Conservation (phyloP, 2,888 invertebrate genomes). For the Melanchra persicariae region DNA sequence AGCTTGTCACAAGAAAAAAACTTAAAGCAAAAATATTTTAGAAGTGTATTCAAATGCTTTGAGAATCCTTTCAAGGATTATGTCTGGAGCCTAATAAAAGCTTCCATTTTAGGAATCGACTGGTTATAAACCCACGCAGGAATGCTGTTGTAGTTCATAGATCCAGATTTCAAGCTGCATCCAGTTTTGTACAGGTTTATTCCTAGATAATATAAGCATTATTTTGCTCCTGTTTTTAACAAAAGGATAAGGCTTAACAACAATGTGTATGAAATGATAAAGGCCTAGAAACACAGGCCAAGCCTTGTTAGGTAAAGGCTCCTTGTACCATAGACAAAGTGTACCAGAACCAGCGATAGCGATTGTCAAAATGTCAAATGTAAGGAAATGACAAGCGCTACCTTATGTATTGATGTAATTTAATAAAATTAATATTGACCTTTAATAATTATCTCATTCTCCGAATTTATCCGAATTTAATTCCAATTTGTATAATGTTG, state of each 20-base stretch:
- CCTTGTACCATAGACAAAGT: neutral
- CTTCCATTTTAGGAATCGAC: constrained; percentile 9
- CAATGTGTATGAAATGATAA: neutral
- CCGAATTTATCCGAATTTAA: no score
- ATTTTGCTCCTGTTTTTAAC: constrained; percentile 12
- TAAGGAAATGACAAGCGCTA: no score
- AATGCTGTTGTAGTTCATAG: constrained; percentile 3
- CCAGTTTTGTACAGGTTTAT: constrained; percentile 13
- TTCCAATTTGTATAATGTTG: no score
- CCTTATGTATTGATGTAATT: no score
- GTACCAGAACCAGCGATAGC: neutral
- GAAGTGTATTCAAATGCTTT: neutral
- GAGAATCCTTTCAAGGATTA: neutral
- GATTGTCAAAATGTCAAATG: neutral
- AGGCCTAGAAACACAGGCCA: neutral
- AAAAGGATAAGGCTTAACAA: neutral
- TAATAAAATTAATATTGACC: no score
- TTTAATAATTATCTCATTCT: no score
- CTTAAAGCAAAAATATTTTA: neutral
- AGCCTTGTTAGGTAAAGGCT: neutral
- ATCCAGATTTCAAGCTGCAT: neutral
- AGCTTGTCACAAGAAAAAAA: neutral
- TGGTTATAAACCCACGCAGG: constrained; percentile 3
- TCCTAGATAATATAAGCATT: neutral
- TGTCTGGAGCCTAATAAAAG: constrained; percentile 5